phyloP scores from a whole-genome alignment of 2,888 invertebrate species.

The Dexiosoma caninum region DNA sequence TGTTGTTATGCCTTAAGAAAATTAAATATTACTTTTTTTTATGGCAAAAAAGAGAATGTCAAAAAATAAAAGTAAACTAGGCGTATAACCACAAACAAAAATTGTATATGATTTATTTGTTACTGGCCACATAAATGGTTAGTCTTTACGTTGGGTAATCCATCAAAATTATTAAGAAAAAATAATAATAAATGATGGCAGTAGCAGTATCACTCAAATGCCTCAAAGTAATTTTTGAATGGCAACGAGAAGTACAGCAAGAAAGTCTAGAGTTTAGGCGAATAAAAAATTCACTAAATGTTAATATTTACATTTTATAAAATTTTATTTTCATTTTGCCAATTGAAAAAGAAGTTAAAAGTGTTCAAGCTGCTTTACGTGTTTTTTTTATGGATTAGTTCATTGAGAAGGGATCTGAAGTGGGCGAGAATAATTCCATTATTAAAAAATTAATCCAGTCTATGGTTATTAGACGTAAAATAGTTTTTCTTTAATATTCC shows the following conservation, averaged over 20 bases:
- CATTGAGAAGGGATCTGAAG: too few relatives aligned
- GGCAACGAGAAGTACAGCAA: background rate
- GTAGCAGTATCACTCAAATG: background rate
- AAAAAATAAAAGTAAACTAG: conserved; percentile 19
- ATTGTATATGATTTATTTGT: conserved; percentile 52
- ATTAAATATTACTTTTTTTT: conserved; percentile 51
- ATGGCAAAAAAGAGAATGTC: background rate
- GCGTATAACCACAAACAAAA: conserved; percentile 42
- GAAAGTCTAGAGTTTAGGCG: background rate
- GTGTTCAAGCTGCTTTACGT: too few relatives aligned
- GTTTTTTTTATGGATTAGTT: too few relatives aligned
- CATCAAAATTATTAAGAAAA: conserved; percentile 43
- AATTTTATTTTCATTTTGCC: too few relatives aligned
- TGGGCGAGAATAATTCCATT: too few relatives aligned
- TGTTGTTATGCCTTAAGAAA: conserved; percentile 47
- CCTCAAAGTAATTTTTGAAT: background rate
- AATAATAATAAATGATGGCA: background rate
- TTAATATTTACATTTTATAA: too few relatives aligned
- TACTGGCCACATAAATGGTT: conserved; percentile 51
- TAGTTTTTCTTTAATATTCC: too few relatives aligned
- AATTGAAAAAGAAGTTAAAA: too few relatives aligned
- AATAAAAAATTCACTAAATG: background rate
- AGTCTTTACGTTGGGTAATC: conserved; percentile 57
- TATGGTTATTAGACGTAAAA: too few relatives aligned
- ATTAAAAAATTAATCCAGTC: too few relatives aligned